phyloP scores from a whole-genome alignment of 2,888 invertebrate species.

The Scaptomyza tumidula region DNA sequence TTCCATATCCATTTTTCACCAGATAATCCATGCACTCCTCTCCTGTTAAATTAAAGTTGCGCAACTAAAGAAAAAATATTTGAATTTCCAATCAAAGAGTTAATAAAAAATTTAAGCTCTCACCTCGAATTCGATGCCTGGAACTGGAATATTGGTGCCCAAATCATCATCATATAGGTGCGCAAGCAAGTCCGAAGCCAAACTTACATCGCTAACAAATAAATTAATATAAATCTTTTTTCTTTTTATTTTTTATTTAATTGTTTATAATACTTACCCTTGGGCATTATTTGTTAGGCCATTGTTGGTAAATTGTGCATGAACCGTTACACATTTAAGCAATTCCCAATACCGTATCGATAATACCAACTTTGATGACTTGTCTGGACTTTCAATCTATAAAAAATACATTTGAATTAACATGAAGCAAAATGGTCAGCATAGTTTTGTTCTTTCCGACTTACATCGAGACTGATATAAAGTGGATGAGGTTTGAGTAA shows the following conservation, averaged over 20 bases:
- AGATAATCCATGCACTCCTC: conserved; percentile 52
- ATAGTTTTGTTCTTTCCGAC: conserved; percentile 1
- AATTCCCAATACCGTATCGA: conserved; percentile 54
- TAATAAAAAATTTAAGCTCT: background rate
- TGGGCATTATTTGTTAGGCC: conserved; percentile 34
- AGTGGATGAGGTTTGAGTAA: conserved; percentile 56
- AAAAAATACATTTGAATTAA: background rate
- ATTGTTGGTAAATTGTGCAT: conserved; percentile 36
- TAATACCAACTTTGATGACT: conserved; percentile 42
- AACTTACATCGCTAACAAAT: conserved; percentile 48
- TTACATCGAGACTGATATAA: conserved; percentile 57
- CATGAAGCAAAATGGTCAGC: background rate
- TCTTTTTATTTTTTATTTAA: background rate
- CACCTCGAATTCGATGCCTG: conserved; percentile 66
- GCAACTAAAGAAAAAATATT: conserved; percentile 32
- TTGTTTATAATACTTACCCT: conserved; percentile 31
- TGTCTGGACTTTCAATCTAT: conserved; percentile 49
- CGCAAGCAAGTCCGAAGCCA: conserved; percentile 53
- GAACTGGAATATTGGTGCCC: conserved; percentile 60
- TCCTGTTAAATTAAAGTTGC: conserved; percentile 33
- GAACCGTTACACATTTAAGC: conserved; percentile 63
- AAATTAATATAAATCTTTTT: too few species aligned
- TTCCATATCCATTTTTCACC: conserved; percentile 87
- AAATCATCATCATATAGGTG: conserved; percentile 61
- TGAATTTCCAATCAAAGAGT: background rate